A percentile compares a stretch with the other conserved stretches of the same genome.
phyloP scores from a whole-genome alignment of 1,140 invertebrate genomes.

The Ceratina australensis region DNA sequence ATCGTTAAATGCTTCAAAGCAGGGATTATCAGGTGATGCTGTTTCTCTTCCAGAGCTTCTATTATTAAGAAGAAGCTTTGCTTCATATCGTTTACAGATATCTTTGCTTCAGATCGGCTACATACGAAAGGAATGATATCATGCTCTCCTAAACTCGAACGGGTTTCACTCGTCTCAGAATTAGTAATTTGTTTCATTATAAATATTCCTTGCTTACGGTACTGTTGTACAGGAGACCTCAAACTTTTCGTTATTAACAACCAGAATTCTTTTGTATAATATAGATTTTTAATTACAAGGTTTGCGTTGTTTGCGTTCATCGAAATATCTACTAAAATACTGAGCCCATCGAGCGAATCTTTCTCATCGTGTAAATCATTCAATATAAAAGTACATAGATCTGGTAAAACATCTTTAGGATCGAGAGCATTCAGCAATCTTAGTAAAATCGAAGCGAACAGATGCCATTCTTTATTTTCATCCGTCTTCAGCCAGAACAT shows the following conservation, averaged over 20 bases:
- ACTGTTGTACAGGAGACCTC: constrained; percentile 50
- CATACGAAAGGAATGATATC: constrained; percentile 62
- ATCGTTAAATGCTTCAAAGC: constrained; percentile 74
- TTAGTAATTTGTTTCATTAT: constrained; percentile 69
- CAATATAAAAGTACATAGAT: constrained; percentile 50
- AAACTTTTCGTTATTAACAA: constrained; percentile 56
- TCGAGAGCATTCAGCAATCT: constrained; percentile 54
- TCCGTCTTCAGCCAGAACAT: constrained; percentile 52
- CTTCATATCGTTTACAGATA: constrained; percentile 59
- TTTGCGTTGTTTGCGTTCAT: constrained; percentile 12
- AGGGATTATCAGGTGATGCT: constrained; percentile 82
- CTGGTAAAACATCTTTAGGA: constrained; percentile 29
- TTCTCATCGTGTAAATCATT: constrained; percentile 32
- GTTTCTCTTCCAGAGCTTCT: constrained; percentile 83
- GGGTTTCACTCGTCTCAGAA: constrained; percentile 43
- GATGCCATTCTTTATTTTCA: constrained; percentile 56
- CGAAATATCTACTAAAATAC: constrained; percentile 55
- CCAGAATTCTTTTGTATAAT: constrained; percentile 59
- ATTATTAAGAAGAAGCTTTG: constrained; percentile 78
- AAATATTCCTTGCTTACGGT: constrained; percentile 73
- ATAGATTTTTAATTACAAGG: constrained; percentile 42
- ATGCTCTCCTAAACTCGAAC: constrained; percentile 10
- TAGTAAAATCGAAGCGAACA: constrained; percentile 60
- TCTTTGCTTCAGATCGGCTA: constrained; percentile 2
- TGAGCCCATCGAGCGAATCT: constrained; percentile 53